A percentile compares a stretch with the other conserved stretches of the same genome.
Conservation (phyloP, 2,888 invertebrate species). For the Lysandra coridon region DNA sequence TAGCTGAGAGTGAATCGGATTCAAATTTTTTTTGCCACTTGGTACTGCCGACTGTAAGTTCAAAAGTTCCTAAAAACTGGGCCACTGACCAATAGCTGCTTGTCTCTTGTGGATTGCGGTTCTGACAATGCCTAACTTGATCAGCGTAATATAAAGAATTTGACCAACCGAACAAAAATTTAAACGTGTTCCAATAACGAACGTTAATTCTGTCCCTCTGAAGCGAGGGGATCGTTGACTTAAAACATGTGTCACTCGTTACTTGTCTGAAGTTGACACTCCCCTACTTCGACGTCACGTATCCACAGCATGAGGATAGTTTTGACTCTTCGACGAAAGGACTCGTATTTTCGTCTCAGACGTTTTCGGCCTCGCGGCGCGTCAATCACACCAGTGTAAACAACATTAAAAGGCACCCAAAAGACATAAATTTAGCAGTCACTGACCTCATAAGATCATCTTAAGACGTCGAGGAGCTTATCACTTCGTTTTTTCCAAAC, state of each 20-base stretch:
- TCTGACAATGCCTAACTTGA: not conserved
- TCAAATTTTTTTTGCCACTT: not conserved
- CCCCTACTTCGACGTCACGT: slow-evolving; percentile 34
- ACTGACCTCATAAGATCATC: not conserved
- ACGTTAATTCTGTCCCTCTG: slow-evolving; percentile 25
- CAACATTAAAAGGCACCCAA: not conserved
- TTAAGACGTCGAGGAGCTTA: not conserved
- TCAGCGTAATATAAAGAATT: not conserved
- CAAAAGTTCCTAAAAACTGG: not conserved
- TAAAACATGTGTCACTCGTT: slow-evolving; percentile 56
- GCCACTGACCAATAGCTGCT: too few relatives aligned
- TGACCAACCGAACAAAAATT: not conserved
- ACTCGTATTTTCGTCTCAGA: slow-evolving; percentile 13
- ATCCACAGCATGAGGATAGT: slow-evolving; percentile 23
- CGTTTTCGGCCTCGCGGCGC: not conserved
- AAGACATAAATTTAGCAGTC: not conserved
- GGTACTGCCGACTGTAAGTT: not conserved
- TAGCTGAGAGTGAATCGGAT: not conserved
- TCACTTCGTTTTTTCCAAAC: not conserved
- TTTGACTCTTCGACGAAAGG: slow-evolving; percentile 10
- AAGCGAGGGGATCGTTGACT: slow-evolving; percentile 36
- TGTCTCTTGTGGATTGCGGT: not conserved
- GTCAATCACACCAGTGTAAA: slow-evolving; percentile 5
- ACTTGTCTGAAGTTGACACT: slow-evolving; percentile 51
- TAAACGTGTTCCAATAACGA: slow-evolving; percentile 11